Conservation (phyloP, 2,797 vertebrate species). For the Ataeniobius toweri region DNA sequence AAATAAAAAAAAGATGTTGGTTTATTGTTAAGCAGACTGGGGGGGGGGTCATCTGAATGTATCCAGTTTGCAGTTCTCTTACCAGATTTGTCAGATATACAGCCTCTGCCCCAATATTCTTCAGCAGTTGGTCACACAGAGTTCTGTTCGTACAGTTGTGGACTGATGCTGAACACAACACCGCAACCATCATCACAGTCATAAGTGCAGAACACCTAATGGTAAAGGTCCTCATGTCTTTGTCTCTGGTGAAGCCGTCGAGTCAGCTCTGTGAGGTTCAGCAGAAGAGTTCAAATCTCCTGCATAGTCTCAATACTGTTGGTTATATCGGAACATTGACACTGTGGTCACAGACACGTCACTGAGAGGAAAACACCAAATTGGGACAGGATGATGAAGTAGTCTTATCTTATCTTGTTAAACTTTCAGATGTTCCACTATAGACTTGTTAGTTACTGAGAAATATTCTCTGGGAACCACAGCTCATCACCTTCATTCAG, state of each 20-base stretch:
- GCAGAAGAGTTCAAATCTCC: conserved; percentile 18
- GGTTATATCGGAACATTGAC: conserved; percentile 44
- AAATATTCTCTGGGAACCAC: not conserved
- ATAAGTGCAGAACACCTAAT: conserved; percentile 15
- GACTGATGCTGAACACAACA: conserved; percentile 2
- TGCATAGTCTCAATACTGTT: conserved; percentile 1
- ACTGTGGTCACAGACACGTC: conserved; percentile 41
- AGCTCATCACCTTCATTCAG: not conserved
- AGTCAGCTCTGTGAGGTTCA: conserved; percentile 17
- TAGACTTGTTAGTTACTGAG: not conserved
- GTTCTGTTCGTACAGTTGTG: not conserved
- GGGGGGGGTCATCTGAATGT: not conserved
- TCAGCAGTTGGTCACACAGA: rapidly evolving
- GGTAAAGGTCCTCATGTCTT: conserved; percentile 54
- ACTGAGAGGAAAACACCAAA: conserved; percentile 54
- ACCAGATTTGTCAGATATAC: rapidly evolving
- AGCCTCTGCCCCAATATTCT: rapidly evolving
- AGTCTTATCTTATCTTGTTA: conserved; percentile 11
- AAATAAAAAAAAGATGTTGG: conserved; percentile 21
- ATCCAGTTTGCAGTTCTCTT: conserved; percentile 25
- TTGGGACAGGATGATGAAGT: conserved; percentile 41
- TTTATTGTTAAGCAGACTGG: conserved; percentile 4
- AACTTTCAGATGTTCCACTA: conserved; percentile 40
- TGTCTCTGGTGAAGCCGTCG: not conserved
- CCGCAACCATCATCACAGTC: not conserved